Base-by-base conservation (phyloP, 2,888 invertebrate species). In the Drosophila neutralis region DNA sequence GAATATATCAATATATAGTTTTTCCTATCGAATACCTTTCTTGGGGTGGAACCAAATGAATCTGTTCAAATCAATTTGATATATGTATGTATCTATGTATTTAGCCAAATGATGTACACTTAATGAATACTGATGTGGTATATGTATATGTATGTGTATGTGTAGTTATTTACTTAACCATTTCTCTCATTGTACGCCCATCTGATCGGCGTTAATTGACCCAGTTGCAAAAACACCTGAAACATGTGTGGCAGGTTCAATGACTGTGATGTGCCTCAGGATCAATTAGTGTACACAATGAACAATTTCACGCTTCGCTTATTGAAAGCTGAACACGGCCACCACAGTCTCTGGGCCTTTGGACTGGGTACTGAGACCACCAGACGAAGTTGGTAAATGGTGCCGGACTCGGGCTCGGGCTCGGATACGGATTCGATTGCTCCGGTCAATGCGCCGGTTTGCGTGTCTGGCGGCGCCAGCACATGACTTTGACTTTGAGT, bases 241-340 rank as follows among this genome's bases (percentile, higher is more conserved):
- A 21, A 35, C 35, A 45, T n/a, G 35, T n/a, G 11, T 18, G 61
- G 56, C 64, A 65, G 53, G 79, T 59, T 65, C 67, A 74, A 53
- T 65, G 73, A 57, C 64, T 57, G 65, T 6, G 36, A 11, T 33
- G 59, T 51, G 58, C 76, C 60, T 68, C 40, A 67, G 71, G 66
- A 72, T 51, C 80, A 69, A 76, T 80, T 82, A 76, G 64, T 66
- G 69, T 49, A 51, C 66, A 78, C 45, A 45, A 45, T 62, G 63
- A 64, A 52, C 60, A 57, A 80, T 71, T 80, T 82, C 56, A 76
- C 56, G 80, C 57, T 69, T 74, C 79, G 64, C 58, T 73, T 73
- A 73, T 79, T 42, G 53, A 58, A 31, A 51, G 54, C 42, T 36
- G 33, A 54, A 24, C 18, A 35, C 21, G 15, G 24, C 7, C 45